Base-by-base conservation (phyloP, 2,888 invertebrate species). In the Lysandra bellargus region DNA sequence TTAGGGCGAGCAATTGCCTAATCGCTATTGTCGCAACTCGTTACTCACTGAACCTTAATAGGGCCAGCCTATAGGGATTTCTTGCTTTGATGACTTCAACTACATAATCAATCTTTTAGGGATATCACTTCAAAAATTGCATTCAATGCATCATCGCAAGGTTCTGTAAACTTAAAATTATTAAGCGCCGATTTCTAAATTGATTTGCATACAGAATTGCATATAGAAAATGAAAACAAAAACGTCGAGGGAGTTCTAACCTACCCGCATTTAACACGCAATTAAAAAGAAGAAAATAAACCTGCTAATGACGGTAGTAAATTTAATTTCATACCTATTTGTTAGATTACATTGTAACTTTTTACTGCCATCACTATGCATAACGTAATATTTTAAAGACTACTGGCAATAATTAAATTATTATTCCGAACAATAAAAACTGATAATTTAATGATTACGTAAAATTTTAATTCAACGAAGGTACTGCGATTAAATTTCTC, bases 281-380 rank as follows among this genome's bases (percentile, higher is more conserved):
- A 69, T 69, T 69, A 49, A 23, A 75, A 75, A 75, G 23, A 44
- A 44, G n/a, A 49, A 49, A 49, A 44, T 49, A 23, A 75, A 49
- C 44, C 23, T n/a, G 75, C 75, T 75, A 44, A 49, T 75, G 75
- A 49, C 75, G 75, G 75, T 75, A 75, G 49, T 49, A 23, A 75
- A n/a, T n/a, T 74, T 74, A 7, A 75, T 75, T 75, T 44, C 75
- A 75, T 69, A 69, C 69, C 33, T 69, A 33, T 69, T 17, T 0
- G 33, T 17, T 33, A 69, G 69, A 69, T 69, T 69, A 69, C 33
- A 69, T 69, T 37, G 69, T 69, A 69, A 69, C 69, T 12, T 37
- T 69, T 69, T 69, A 30, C 30, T 30, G 64, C 33, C 30, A 5
- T 69, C 23, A 2, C 37, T 69, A 37, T 37, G 14, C 33, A 6